These are phyloP conservation scores for Spondyliosoma cantharus DNA, from an alignment of 2,797 vertebrate genomes.

Conservation along the genomic window DNA sequence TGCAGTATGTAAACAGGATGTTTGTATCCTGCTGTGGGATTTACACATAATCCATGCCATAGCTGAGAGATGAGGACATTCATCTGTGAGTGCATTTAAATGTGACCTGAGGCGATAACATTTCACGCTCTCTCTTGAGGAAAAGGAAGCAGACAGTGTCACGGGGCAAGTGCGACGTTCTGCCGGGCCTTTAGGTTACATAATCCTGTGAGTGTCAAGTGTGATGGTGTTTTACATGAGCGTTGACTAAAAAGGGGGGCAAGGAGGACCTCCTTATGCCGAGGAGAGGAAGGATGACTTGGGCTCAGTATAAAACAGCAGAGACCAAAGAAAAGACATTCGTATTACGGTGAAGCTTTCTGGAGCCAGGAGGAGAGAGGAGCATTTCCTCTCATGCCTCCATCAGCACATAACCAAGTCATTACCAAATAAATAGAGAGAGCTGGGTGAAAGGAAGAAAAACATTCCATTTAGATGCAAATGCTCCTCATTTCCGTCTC, in stretches of 20 bases:
- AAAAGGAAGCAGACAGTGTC: conserved; percentile 16
- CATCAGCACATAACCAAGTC: conserved; percentile 66
- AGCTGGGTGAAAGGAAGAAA: conserved; percentile 52
- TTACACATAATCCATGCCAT: conserved; percentile 34
- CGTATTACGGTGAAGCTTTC: conserved; percentile 19
- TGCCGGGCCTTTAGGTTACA: conserved; percentile 34
- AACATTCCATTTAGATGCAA: conserved; percentile 85
- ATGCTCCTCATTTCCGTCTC: conserved; percentile 71
- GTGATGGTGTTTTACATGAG: conserved; percentile 53
- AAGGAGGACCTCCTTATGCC: conserved; percentile 5
- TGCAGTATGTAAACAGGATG: conserved; percentile 63
- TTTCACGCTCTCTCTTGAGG: conserved; percentile 23
- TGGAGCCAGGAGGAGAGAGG: conserved; percentile 19
- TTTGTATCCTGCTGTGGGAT: conserved; percentile 31
- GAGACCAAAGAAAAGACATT: conserved; percentile 37
- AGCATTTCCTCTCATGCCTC: conserved; percentile 41
- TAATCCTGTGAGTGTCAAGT: conserved; percentile 42
- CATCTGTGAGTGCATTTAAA: conserved; percentile 32
- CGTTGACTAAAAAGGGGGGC: background rate
- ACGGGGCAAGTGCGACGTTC: conserved; percentile 19
- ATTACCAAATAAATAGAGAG: conserved; percentile 72
- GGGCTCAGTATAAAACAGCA: conserved; percentile 13
- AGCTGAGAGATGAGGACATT: conserved; percentile 21
- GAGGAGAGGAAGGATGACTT: conserved; percentile 9
- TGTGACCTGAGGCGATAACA: conserved; percentile 49